Percentiles rank a stretch among this genome's conserved stretches.
phyloP scores from a whole-genome alignment of 2,797 vertebrate species.

The Protonibea diacanthus region DNA sequence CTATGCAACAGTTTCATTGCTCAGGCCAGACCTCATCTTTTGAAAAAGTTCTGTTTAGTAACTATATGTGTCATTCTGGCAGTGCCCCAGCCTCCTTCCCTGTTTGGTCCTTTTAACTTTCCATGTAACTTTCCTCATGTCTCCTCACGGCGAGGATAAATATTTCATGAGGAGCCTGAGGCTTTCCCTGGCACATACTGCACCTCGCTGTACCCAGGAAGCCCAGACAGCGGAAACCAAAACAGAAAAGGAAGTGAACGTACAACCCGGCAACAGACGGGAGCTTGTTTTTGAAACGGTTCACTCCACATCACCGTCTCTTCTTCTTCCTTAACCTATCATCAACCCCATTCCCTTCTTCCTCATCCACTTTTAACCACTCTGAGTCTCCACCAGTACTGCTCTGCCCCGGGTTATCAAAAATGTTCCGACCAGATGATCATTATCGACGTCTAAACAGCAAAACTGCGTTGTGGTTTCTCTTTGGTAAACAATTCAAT shows the following conservation, averaged over 20 bases:
- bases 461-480: neutral
- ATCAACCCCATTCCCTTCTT: neutral
- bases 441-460: slow-evolving; percentile 6
- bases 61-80: slow-evolving; percentile 78
- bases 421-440: neutral
- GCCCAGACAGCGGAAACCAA: slow-evolving; percentile 63
- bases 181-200: slow-evolving; percentile 76
- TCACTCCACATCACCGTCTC: neutral
- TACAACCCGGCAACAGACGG: slow-evolving; percentile 57
- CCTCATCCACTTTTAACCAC: neutral
- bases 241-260: slow-evolving; percentile 70
- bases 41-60: slow-evolving; percentile 71
- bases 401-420: neutral
- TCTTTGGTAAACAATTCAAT: neutral
- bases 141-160: slow-evolving; percentile 81
- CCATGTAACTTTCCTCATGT: slow-evolving; percentile 79
- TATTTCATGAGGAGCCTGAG: slow-evolving; percentile 84
- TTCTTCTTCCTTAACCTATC: slow-evolving; percentile 25
- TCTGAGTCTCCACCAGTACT: neutral
- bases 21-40: slow-evolving; percentile 35
- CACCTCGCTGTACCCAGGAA: slow-evolving; percentile 65
- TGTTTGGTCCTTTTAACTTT: slow-evolving; percentile 81
- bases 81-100: slow-evolving; percentile 55
- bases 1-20: slow-evolving; percentile 53
- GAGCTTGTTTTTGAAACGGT: slow-evolving; percentile 60